These are phyloP conservation scores for Liopterus haemorrhoidalis DNA, from an alignment of 2,888 invertebrate genomes.

Conservation along the genomic window DNA sequence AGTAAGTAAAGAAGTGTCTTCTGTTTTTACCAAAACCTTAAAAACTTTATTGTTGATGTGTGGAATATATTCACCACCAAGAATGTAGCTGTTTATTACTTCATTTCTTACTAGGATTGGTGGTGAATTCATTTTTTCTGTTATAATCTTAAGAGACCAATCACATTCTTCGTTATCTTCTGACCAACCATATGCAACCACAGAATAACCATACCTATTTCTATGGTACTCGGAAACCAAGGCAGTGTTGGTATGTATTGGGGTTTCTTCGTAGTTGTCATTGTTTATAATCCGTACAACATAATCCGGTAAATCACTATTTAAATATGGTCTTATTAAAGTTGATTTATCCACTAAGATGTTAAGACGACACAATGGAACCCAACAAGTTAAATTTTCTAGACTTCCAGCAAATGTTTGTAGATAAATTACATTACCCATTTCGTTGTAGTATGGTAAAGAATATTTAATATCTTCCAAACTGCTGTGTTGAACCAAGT, in stretches of 20 bases:
- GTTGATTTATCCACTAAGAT: conserved; percentile 16
- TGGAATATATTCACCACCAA: conserved; percentile 29
- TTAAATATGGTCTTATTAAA: conserved; percentile 35
- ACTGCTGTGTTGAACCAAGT: conserved; percentile 27
- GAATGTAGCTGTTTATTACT: not conserved
- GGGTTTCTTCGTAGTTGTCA: conserved; percentile 37
- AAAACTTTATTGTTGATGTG: conserved; percentile 29
- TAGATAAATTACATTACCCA: conserved; percentile 31
- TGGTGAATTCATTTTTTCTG: conserved; percentile 21
- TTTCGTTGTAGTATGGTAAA: conserved; percentile 34
- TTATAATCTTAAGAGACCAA: conserved; percentile 37
- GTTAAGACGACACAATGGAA: conserved; percentile 34
- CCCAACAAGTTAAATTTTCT: conserved; percentile 29
- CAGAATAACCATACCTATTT: conserved; percentile 40
- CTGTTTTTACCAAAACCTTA: conserved; percentile 28
- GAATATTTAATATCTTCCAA: conserved; percentile 26
- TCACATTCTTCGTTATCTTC: conserved; percentile 21
- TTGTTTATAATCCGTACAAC: conserved; percentile 40
- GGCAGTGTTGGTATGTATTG: conserved; percentile 34
- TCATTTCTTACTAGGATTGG: not conserved
- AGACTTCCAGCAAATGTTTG: conserved; percentile 29
- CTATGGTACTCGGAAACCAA: conserved; percentile 31
- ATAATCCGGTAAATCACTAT: conserved; percentile 34
- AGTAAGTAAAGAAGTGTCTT: conserved; percentile 27
- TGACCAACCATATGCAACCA: conserved; percentile 40